phyloP scores from a whole-genome alignment of 1,140 invertebrate genomes.

The Conus betulinus region DNA sequence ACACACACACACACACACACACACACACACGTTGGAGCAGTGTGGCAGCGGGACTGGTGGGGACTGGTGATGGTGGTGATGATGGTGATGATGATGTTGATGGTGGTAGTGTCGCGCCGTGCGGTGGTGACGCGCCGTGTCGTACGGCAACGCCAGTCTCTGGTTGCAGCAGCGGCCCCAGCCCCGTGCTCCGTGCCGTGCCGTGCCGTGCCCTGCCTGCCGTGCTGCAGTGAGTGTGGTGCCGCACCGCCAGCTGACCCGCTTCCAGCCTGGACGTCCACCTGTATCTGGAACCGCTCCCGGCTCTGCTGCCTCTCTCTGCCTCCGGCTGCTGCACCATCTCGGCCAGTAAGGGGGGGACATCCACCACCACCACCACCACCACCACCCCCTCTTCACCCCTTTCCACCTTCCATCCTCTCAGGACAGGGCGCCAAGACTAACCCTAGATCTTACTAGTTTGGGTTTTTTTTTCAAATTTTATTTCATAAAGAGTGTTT shows the following conservation, averaged over 20 bases:
- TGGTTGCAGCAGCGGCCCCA: neutral
- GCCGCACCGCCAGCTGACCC: neutral
- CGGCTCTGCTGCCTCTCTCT: neutral
- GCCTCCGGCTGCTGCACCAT: neutral
- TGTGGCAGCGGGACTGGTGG: neutral
- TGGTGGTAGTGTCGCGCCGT: neutral
- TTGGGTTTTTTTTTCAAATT: no score
- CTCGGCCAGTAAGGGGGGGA: neutral
- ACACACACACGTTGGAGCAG: neutral
- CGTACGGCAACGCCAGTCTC: neutral
- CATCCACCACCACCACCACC: no score
- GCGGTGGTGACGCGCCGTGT: neutral
- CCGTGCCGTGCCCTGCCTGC: neutral
- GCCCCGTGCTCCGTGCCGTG: neutral
- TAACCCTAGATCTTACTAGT: no score
- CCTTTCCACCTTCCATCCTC: no score
- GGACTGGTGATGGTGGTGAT: neutral
- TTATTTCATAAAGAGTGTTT: no score
- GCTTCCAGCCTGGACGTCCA: neutral
- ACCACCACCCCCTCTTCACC: no score
- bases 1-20: neutral
- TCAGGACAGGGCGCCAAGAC: no score
- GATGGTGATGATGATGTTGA: neutral
- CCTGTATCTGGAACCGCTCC: neutral
- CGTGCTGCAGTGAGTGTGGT: neutral